These are phyloP conservation scores for Mobula birostris DNA, from an alignment of 2,113 vertebrate genomes.

Conservation along the genomic window DNA sequence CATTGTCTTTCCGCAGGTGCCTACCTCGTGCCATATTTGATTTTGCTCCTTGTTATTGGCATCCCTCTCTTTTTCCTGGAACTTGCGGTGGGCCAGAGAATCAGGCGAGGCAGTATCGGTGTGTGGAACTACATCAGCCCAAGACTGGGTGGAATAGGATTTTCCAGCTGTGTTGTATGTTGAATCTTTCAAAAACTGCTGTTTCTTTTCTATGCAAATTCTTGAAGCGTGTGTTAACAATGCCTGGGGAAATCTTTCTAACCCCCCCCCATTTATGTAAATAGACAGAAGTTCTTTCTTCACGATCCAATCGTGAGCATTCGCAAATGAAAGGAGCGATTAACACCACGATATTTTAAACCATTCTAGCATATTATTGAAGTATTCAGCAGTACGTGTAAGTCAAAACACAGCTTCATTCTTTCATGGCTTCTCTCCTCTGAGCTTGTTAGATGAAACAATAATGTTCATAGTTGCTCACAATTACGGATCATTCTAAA, in stretches of 20 bases:
- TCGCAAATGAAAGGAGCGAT: not conserved
- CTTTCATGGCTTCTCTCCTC: not conserved
- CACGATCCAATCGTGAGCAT: not conserved
- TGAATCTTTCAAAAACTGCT: not conserved
- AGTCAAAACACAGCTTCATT: not conserved
- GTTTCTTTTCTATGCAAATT: not conserved
- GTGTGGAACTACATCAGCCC: conserved; percentile 98
- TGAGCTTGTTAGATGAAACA: not conserved
- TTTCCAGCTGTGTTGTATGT: conserved; percentile 91
- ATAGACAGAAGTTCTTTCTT: not conserved
- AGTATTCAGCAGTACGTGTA: not conserved
- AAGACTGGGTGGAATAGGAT: conserved; percentile 89
- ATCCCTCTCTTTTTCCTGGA: conserved; percentile 97
- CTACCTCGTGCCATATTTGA: conserved; percentile 89
- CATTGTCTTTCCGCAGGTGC: conserved; percentile 66
- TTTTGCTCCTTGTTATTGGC: conserved; percentile 82
- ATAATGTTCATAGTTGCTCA: not conserved
- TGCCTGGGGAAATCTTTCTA: not conserved
- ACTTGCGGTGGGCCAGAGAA: conserved; percentile 87
- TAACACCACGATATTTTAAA: not conserved
- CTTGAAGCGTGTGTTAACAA: not conserved
- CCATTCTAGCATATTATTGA: not conserved
- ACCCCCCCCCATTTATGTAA: not conserved
- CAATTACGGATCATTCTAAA: not conserved
- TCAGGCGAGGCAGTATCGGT: conserved; percentile 89